Percentiles rank a stretch among this genome's conserved stretches.
These are phyloP conservation scores for Silvanus unidentatus DNA, from an alignment of 2,888 invertebrate genomes.

Conservation along the genomic window DNA sequence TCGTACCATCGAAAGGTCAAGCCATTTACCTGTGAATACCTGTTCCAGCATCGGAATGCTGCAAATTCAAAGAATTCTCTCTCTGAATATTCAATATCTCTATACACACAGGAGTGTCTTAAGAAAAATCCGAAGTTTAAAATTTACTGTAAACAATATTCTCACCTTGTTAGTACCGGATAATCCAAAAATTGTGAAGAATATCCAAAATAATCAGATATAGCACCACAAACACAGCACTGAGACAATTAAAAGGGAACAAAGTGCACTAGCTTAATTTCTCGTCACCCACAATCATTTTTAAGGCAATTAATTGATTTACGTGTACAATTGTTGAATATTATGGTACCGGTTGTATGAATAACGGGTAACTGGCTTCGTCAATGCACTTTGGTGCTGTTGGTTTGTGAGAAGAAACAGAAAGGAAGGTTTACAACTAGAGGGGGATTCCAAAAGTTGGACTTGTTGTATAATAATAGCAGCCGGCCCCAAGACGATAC, in stretches of 20 bases:
- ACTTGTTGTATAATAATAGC: slow-evolving; percentile 18
- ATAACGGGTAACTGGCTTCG: slow-evolving; percentile 9
- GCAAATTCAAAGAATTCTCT: slow-evolving; percentile 10
- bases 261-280: background rate
- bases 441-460: slow-evolving; percentile 15
- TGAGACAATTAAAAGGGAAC: background rate
- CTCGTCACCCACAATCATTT: background rate
- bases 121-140: too few relatives aligned
- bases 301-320: background rate
- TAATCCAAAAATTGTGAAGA: too few relatives aligned
- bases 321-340: slow-evolving; percentile 1
- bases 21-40: slow-evolving; percentile 6
- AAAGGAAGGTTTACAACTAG: slow-evolving; percentile 16
- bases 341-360: slow-evolving; percentile 4
- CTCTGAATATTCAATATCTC: slow-evolving; percentile 3
- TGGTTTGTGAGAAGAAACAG: slow-evolving; percentile 16
- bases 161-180: too few relatives aligned
- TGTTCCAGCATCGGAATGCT: slow-evolving; percentile 13
- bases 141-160: too few relatives aligned
- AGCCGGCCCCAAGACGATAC: slow-evolving; percentile 8
- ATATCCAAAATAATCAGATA: background rate
- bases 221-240: background rate
- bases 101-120: too few relatives aligned
- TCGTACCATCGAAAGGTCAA: slow-evolving; percentile 9
- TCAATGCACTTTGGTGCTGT: slow-evolving; percentile 2